phyloP scores from a whole-genome alignment of 2,888 invertebrate genomes.

The Cremastinae sp. region DNA sequence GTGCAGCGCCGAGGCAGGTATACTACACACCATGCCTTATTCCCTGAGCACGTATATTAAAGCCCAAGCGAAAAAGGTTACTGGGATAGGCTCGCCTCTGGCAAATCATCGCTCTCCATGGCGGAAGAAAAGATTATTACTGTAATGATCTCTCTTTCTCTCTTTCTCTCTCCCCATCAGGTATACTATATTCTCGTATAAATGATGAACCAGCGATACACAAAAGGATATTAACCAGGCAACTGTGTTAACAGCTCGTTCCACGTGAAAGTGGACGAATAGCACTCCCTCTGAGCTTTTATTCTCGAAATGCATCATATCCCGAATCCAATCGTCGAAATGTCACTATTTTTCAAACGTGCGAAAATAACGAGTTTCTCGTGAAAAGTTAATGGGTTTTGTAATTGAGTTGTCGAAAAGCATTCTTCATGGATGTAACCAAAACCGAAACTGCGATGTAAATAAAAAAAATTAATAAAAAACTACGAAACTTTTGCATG shows the following conservation, averaged over 20 bases:
- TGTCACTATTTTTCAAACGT: conserved; percentile 5
- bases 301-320: too few relatives aligned
- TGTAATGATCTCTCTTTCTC: conserved; percentile 38
- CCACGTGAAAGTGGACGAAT: too few relatives aligned
- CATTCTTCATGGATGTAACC: conserved; percentile 54
- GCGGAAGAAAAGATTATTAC: conserved; percentile 62
- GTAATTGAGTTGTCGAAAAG: too few relatives aligned
- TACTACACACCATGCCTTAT: conserved; percentile 12
- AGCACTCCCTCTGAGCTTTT: too few relatives aligned
- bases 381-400: too few relatives aligned
- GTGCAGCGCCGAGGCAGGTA: conserved; percentile 66
- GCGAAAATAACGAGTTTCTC: too few relatives aligned
- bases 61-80: conserved; percentile 66
- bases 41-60: conserved; percentile 36
- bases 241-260: too few relatives aligned
- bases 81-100: conserved; percentile 46
- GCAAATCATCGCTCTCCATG: conserved; percentile 38
- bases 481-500: too few relatives aligned
- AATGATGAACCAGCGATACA: conserved; percentile 37
- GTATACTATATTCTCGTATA: conserved; percentile 10
- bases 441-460: conserved; percentile 60
- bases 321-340: too few relatives aligned
- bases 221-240: conserved; percentile 54
- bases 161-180: too few relatives aligned
- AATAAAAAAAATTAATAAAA: conserved; percentile 6